A percentile compares a stretch with the other conserved stretches of the same genome.
Conservation (phyloP, 2,113 vertebrate genomes). For the Pachycephala philippinensis region DNA sequence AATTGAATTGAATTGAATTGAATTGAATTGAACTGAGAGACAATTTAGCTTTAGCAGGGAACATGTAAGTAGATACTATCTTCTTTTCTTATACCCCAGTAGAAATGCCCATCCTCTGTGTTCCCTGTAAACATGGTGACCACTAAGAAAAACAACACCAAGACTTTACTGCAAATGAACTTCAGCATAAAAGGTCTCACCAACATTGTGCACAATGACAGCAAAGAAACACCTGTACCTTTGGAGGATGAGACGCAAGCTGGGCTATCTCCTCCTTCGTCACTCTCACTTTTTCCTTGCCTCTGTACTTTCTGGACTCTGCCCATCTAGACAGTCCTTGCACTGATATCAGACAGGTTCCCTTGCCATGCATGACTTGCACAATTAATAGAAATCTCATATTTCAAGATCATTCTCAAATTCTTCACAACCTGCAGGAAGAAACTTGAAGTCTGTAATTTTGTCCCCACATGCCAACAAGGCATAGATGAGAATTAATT, state of each 20-base stretch:
- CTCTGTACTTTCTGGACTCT: neutral
- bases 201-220: neutral
- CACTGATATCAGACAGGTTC: neutral
- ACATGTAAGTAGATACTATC: neutral
- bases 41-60: neutral
- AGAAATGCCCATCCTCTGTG: neutral
- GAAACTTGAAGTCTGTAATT: neutral
- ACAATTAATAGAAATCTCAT: neutral
- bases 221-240: neutral
- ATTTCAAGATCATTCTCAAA: neutral
- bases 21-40: neutral
- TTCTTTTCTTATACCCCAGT: neutral
- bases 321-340: neutral
- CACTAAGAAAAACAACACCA: neutral
- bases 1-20: neutral
- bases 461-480: neutral
- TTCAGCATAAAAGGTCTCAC: neutral
- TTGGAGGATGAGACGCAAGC: neutral
- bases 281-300: neutral
- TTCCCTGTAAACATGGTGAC: neutral
- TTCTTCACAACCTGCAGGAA: neutral
- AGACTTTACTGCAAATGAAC: accelerated
- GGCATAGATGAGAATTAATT: neutral
- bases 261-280: neutral
- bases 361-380: neutral